Base-by-base conservation (phyloP, 2,113 vertebrate species). In the Eupsittula cactorum region DNA sequence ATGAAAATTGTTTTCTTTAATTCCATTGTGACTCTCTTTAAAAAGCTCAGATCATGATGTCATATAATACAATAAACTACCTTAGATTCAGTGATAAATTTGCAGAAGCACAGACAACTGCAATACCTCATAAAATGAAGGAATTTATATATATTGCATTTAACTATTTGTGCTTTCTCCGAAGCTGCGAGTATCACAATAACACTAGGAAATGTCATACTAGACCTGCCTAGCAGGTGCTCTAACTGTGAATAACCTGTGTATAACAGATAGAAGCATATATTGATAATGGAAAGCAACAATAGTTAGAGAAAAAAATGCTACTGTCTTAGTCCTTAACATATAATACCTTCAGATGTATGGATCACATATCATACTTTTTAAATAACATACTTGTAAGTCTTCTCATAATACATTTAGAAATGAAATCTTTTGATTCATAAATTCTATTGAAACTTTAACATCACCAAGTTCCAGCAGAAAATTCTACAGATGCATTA, bases 401-500 rank as follows among this genome's bases (percentile, higher is more conserved):
- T 60, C 33, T 47, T 83, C 68, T 78, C 39, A 88, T 86, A 77
- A 62, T n/a, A 74, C 37, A 78, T 47, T 68, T 47, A 90, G 60
- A 86, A 83, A 81, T 44, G 0, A 65, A 81, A 75, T 19, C 10
- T 70, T 92, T 88, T 80, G 25, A 44, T 16, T 70, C 14, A 68
- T 39, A 77, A 90, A 88, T 83, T 88, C 69, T 75, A 80, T 57
- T 59, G 25, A 77, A 94, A 91, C 49, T 20, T 67, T 70, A 84
- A 41, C 13, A 50, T 50, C 14, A 57, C 3, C 10, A 25, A 78
- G 23, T 53, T 78, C 69, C 76, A 41, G 50, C 65, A 92, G 50
- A 44, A 96, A 82, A n/a, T 79, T 94, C 65, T 59, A 76, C 25
- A 79, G 35, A 82, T 75, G 28, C 92, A 88, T 83, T 90, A 77